These are phyloP conservation scores for Amorpha juglandis DNA, from an alignment of 2,888 invertebrate species.

Conservation along the genomic window DNA sequence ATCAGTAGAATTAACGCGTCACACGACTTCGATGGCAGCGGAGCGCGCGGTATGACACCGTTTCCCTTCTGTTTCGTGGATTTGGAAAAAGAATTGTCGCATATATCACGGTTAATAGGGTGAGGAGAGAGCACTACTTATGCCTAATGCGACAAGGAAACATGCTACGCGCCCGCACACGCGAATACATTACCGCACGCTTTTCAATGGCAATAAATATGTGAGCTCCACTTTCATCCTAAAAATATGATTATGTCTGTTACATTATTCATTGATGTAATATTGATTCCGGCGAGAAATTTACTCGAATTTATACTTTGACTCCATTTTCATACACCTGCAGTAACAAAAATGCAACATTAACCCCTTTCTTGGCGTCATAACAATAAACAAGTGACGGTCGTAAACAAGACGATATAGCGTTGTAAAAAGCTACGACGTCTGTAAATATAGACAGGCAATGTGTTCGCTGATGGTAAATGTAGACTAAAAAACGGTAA, in stretches of 20 bases:
- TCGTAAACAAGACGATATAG: constrained; percentile 73
- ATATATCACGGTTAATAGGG: constrained; percentile 84
- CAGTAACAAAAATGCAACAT: constrained; percentile 64
- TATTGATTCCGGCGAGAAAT: constrained; percentile 38
- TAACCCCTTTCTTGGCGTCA: constrained; percentile 71
- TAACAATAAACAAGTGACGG: constrained; percentile 73
- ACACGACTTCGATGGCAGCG: constrained; percentile 58
- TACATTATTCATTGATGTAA: constrained; percentile 48
- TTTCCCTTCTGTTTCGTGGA: constrained; percentile 76
- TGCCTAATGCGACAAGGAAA: constrained; percentile 83
- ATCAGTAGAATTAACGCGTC: constrained; percentile 77
- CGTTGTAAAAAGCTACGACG: constrained; percentile 77
- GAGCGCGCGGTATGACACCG: constrained; percentile 72
- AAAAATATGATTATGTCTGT: constrained; percentile 55
- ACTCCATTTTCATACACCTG: constrained; percentile 47
- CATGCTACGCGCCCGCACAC: constrained; percentile 73
- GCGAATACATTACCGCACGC: constrained; percentile 72
- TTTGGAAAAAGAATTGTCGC: constrained; percentile 81
- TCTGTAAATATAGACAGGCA: constrained; percentile 77
- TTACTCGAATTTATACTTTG: constrained; percentile 37
- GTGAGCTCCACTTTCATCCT: constrained; percentile 44
- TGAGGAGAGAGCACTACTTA: constrained; percentile 83
- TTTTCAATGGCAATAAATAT: constrained; percentile 79
- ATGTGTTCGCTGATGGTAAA: constrained; percentile 62
- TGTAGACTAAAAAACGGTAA: constrained; percentile 56